phyloP scores from a whole-genome alignment of 2,888 invertebrate species.

The Spatulosminthurus flaviceps region DNA sequence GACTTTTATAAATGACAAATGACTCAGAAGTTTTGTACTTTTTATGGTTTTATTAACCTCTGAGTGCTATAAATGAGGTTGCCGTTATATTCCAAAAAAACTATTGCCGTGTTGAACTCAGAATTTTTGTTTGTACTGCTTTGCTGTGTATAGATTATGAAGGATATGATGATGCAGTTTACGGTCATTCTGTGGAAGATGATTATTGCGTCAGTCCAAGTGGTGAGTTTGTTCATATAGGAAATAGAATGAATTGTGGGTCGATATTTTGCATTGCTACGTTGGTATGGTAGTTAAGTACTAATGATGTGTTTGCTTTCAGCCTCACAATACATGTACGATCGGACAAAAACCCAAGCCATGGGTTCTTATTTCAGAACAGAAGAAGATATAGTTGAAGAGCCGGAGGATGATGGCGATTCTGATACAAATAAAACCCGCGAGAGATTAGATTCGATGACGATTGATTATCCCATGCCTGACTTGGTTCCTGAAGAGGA shows the following conservation, averaged over 20 bases:
- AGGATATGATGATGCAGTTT: constrained; percentile 87
- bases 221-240: constrained; percentile 65
- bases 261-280: no score
- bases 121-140: no score
- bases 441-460: constrained; percentile 65
- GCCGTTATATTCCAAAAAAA: no score
- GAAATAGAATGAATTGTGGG: background rate
- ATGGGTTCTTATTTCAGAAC: constrained; percentile 77
- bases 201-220: constrained; percentile 90
- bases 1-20: background rate
- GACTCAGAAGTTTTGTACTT: background rate
- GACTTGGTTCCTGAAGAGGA: constrained; percentile 75
- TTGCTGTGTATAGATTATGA: constrained; percentile 78
- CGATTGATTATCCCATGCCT: constrained; percentile 65
- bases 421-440: constrained; percentile 65
- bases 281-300: background rate
- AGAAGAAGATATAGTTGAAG: constrained; percentile 76
- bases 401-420: constrained; percentile 73
- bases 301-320: constrained; percentile 19
- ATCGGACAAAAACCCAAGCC: constrained; percentile 71
- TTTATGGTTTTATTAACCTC: no score
- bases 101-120: no score
- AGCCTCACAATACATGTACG: constrained; percentile 79
- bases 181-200: constrained; percentile 94
- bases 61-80: no score